A percentile compares a stretch with the other conserved stretches of the same genome.
These are phyloP conservation scores for Lasioglossum vierecki DNA, from an alignment of 2,888 invertebrate genomes.

Conservation along the genomic window DNA sequence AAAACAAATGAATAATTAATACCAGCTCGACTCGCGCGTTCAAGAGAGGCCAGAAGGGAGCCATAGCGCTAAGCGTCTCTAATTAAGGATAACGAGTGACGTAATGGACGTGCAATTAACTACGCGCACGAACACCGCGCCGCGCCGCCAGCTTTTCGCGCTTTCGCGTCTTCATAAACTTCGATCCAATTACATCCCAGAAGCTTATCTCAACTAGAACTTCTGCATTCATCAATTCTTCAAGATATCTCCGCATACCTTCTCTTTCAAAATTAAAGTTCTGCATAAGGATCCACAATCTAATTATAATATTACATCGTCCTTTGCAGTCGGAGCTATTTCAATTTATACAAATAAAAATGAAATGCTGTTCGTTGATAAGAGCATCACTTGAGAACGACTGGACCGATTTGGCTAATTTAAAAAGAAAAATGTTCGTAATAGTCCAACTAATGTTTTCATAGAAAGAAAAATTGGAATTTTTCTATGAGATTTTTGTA, in stretches of 20 bases:
- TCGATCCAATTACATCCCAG: neutral
- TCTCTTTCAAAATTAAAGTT: neutral
- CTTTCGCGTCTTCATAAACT: conserved; percentile 6
- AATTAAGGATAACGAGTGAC: conserved; percentile 78
- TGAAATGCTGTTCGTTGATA: too few relatives aligned
- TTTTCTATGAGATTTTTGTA: too few relatives aligned
- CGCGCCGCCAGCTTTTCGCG: conserved; percentile 24
- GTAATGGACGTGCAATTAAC: conserved; percentile 75
- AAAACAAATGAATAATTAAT: conserved; percentile 76
- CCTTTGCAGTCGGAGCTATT: too few relatives aligned
- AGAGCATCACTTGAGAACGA: too few relatives aligned
- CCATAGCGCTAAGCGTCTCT: conserved; percentile 73
- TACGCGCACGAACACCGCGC: neutral
- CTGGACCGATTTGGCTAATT: too few relatives aligned
- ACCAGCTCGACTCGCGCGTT: conserved; percentile 47
- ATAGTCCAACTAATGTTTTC: too few relatives aligned
- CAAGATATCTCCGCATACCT: neutral
- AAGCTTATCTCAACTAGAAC: neutral
- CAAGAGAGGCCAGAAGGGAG: conserved; percentile 51
- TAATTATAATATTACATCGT: too few relatives aligned
- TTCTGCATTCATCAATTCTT: neutral
- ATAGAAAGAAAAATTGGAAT: too few relatives aligned
- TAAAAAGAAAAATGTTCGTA: too few relatives aligned
- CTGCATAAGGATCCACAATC: neutral
- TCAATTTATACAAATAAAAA: too few relatives aligned